These are phyloP conservation scores for Calyptommatus sinebrachiatus DNA, from an alignment of 2,113 vertebrate genomes.

Conservation along the genomic window DNA sequence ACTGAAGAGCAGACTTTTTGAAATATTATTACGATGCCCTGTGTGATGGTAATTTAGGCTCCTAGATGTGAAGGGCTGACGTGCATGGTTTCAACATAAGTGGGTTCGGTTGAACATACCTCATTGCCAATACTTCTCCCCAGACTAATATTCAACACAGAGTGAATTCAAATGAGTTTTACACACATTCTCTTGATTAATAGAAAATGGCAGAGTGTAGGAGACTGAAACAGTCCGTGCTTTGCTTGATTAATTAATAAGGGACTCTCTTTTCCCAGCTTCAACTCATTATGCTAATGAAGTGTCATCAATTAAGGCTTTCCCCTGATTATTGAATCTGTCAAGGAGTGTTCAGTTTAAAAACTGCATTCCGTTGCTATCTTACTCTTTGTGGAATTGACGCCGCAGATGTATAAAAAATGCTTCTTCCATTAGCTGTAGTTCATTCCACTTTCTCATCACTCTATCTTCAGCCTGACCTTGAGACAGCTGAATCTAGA, in stretches of 20 bases:
- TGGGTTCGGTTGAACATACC: conserved; percentile 58
- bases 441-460: conserved; percentile 68
- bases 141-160: conserved; percentile 61
- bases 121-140: conserved; percentile 57
- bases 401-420: conserved; percentile 64
- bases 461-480: conserved; percentile 62
- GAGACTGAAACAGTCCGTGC: conserved; percentile 73
- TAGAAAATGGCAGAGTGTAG: conserved; percentile 76
- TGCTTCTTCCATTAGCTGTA: conserved; percentile 54
- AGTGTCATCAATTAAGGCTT: conserved; percentile 82
- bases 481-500: conserved; percentile 58
- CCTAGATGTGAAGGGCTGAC: conserved; percentile 53
- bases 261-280: conserved; percentile 78
- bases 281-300: conserved; percentile 82
- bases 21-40: conserved; percentile 53
- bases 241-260: conserved; percentile 83
- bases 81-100: conserved; percentile 42
- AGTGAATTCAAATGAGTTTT: conserved; percentile 73
- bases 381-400: conserved; percentile 59
- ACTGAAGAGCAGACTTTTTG: conserved; percentile 40
- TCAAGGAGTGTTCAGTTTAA: conserved; percentile 71
- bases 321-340: conserved; percentile 81
- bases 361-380: conserved; percentile 69
- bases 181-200: conserved; percentile 74
- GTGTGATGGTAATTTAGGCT: conserved; percentile 46